These are phyloP conservation scores for Lota lota DNA, from an alignment of 2,113 vertebrate species.

Conservation along the genomic window DNA sequence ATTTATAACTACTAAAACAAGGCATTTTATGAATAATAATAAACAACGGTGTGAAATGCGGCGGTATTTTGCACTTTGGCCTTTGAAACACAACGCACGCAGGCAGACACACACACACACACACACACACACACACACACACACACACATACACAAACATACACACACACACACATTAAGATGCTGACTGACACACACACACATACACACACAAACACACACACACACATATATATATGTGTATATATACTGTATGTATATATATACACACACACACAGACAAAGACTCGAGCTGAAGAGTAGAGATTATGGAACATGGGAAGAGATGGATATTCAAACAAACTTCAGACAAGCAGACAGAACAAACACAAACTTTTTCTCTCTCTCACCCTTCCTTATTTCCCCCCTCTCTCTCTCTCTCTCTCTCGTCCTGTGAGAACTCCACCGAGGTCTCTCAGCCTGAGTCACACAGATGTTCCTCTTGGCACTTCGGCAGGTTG, in stretches of 20 bases:
- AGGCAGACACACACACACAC: conserved; percentile 16
- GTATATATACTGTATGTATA: background rate
- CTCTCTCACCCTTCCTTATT: conserved; percentile 7
- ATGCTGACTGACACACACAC: background rate
- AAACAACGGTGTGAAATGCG: too few relatives aligned
- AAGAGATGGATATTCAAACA: background rate
- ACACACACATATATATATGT: background rate
- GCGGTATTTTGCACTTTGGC: too few relatives aligned
- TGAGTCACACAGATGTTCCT: conserved; percentile 76
- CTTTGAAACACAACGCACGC: conserved; percentile 23
- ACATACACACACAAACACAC: background rate
- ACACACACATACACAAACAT: background rate
- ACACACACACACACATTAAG: background rate
- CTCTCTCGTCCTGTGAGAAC: conserved; percentile 54
- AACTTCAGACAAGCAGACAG: background rate
- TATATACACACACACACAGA: background rate
- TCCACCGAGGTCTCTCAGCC: conserved; percentile 45
- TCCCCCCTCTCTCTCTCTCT: conserved; percentile 1
- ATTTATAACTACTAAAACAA: too few relatives aligned
- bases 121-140: conserved; percentile 1
- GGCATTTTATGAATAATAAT: too few relatives aligned
- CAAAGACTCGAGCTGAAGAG: background rate
- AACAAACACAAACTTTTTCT: background rate
- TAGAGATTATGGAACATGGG: background rate
- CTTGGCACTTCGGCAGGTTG: conserved; percentile 75